phyloP scores from a whole-genome alignment of 2,797 vertebrate species.

The Sternotherus odoratus region DNA sequence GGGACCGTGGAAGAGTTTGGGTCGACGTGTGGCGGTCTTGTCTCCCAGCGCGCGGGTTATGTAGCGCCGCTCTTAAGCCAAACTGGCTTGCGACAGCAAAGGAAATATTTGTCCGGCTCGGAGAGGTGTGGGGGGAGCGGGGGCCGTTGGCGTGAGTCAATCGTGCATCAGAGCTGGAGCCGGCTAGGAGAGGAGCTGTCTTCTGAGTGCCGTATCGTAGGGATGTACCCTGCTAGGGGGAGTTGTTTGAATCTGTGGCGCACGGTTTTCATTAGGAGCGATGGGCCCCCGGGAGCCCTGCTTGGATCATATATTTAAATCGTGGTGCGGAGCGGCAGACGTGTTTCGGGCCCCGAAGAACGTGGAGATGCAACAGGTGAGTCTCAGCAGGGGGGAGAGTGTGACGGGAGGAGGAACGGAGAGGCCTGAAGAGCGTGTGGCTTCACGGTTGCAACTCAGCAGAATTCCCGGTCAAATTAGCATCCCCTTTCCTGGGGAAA shows the following conservation, averaged over 20 bases:
- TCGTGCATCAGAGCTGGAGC: not conserved
- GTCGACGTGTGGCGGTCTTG: not conserved
- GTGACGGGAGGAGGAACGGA: not conserved
- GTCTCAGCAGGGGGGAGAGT: not conserved
- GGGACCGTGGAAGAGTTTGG: not conserved
- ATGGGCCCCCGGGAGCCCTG: not conserved
- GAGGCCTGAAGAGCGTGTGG: not conserved
- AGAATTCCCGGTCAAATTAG: not conserved
- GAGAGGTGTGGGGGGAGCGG: not conserved
- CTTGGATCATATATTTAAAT: not conserved
- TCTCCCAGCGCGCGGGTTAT: not conserved
- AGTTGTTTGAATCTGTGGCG: not conserved
- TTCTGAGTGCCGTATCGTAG: not conserved
- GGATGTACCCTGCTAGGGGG: not conserved
- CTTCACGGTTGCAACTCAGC: not conserved
- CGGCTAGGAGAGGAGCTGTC: no score
- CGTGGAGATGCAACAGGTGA: not conserved
- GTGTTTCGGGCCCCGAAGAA: not conserved
- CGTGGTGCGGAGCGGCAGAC: not conserved
- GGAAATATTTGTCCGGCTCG: not conserved
- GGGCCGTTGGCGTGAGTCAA: not conserved
- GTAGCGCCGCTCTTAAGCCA: not conserved
- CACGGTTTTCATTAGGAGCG: not conserved
- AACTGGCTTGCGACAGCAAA: not conserved
- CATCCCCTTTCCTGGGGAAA: not conserved